phyloP scores from a whole-genome alignment of 2,113 vertebrate species.

The Oenanthe oenanthe region DNA sequence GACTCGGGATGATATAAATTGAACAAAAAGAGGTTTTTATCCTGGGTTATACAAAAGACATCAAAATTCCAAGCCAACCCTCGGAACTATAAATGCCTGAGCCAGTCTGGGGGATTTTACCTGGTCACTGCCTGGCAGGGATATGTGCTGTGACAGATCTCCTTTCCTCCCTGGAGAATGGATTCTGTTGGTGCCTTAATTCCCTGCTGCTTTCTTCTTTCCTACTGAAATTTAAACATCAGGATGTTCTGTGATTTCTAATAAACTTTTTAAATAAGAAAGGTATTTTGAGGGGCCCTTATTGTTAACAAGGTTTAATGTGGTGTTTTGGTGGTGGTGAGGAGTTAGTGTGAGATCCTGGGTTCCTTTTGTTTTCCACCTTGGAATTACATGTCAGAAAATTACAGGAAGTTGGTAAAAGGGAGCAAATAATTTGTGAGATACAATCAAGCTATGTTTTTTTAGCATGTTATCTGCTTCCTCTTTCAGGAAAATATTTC shows the following conservation, averaged over 20 bases:
- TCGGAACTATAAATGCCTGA: neutral
- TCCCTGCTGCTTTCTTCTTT: neutral
- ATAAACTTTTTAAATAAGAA: too few species aligned
- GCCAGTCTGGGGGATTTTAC: neutral
- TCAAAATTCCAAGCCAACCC: neutral
- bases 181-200: neutral
- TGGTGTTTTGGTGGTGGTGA: neutral
- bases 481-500: conserved; percentile 44
- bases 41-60: accelerated
- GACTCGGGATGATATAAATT: neutral
- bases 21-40: neutral
- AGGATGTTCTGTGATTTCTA: neutral
- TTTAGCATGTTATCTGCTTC: conserved; percentile 40
- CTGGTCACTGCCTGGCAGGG: neutral
- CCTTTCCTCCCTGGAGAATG: neutral
- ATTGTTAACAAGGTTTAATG: neutral
- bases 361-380: neutral
- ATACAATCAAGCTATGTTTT: conserved; percentile 3
- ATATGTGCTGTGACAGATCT: neutral
- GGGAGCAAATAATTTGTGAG: conserved; percentile 13
- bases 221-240: neutral
- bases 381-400: neutral
- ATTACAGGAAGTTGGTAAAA: conserved; percentile 10
- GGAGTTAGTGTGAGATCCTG: neutral
- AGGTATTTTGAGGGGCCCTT: neutral